Percentiles rank a stretch among this genome's conserved stretches.
phyloP scores from a whole-genome alignment of 2,797 vertebrate species.

The Sebastiscus tertius region DNA sequence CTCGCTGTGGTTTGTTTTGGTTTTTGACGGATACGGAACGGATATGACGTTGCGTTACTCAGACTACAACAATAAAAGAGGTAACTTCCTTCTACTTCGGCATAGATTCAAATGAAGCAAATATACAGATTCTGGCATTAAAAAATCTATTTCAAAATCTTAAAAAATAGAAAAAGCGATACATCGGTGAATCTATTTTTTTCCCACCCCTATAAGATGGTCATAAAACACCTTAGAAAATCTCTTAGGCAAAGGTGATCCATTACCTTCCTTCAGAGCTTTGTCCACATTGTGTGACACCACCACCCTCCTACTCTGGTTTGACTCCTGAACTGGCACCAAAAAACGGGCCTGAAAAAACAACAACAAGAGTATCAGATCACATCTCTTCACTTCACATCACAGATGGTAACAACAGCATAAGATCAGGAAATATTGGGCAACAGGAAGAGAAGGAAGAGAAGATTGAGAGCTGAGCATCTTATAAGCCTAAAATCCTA shows the following conservation, averaged over 20 bases:
- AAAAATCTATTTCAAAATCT: too few species aligned
- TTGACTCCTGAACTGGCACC: constrained; percentile 83
- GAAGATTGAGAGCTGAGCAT: not conserved
- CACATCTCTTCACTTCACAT: constrained; percentile 1
- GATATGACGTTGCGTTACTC: fast-evolving
- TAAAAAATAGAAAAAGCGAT: not conserved
- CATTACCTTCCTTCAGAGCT: constrained; percentile 94
- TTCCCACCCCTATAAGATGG: not conserved
- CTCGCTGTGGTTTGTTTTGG: too few species aligned
- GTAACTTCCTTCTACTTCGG: too few species aligned
- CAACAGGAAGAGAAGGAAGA: not conserved
- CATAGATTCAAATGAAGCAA: too few species aligned
- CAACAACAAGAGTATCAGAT: constrained; percentile 10
- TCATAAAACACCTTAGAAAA: not conserved
- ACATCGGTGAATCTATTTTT: too few species aligned
- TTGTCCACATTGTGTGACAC: constrained; percentile 98
- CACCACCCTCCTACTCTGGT: constrained; percentile 89
- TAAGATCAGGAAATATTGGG: not conserved
- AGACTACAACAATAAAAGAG: too few species aligned
- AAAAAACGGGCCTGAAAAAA: constrained; percentile 83
- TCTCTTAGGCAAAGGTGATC: not conserved
- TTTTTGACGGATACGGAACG: too few species aligned
- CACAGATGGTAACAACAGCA: not conserved
- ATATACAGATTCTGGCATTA: too few species aligned
- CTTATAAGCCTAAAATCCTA: not conserved